Conservation (phyloP, 2,113 vertebrate genomes). For the Channa argus region DNA sequence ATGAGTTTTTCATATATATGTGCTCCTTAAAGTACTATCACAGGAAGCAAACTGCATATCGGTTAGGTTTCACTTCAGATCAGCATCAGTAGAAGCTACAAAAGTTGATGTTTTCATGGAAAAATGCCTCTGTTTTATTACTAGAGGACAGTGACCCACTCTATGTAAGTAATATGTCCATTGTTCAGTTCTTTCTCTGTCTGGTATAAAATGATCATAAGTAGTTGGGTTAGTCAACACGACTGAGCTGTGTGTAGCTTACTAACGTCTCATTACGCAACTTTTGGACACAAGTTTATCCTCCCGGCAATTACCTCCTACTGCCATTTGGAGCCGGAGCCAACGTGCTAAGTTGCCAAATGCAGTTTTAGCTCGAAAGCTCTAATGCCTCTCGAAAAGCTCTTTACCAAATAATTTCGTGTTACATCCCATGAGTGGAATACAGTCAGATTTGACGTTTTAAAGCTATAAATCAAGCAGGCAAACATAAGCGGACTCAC, state of each 20-base stretch:
- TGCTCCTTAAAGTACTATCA: no score
- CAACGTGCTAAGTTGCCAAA: constrained; percentile 5
- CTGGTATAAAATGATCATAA: background rate
- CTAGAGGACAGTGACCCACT: no score
- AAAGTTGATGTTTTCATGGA: no score
- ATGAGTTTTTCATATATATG: no score
- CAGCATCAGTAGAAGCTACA: no score
- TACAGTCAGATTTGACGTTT: constrained; percentile 5
- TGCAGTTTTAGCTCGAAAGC: constrained; percentile 23
- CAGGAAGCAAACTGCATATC: no score
- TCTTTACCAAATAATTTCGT: background rate
- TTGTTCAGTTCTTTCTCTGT: background rate
- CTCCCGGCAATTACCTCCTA: constrained; percentile 16
- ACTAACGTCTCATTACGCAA: constrained; percentile 15
- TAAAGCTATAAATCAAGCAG: background rate
- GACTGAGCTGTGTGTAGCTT: background rate
- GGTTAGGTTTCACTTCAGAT: no score
- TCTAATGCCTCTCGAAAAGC: constrained; percentile 3
- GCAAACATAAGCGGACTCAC: background rate
- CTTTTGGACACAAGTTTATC: constrained; percentile 16
- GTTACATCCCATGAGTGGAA: background rate
- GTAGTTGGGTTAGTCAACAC: background rate
- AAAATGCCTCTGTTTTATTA: no score
- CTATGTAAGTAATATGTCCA: no score
- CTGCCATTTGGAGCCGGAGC: constrained; percentile 10